These are phyloP conservation scores for Willisornis vidua DNA, from an alignment of 2,113 vertebrate species.

Conservation along the genomic window DNA sequence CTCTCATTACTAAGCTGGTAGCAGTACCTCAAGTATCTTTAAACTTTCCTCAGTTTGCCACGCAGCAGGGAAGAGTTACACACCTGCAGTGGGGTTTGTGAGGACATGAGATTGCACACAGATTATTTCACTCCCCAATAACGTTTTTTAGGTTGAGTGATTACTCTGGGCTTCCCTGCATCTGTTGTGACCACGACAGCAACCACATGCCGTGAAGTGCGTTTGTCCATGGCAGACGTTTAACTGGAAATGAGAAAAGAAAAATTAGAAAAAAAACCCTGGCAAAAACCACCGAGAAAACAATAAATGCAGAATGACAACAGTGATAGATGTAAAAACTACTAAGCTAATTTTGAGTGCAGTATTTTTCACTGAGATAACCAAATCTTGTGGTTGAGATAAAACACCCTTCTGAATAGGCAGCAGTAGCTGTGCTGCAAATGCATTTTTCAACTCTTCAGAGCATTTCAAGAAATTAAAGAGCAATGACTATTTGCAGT, in stretches of 20 bases:
- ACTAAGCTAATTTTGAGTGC: not conserved
- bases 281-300: not conserved
- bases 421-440: not conserved
- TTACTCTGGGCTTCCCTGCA: not conserved
- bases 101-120: not conserved
- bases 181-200: not conserved
- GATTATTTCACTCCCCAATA: not conserved
- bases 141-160: not conserved
- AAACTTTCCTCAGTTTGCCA: not conserved
- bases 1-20: not conserved
- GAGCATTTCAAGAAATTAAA: not conserved
- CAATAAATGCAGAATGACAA: not conserved
- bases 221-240: not conserved
- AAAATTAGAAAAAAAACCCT: not conserved
- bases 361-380: not conserved
- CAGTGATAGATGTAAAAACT: not conserved
- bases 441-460: not conserved
- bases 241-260: not conserved
- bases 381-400: not conserved
- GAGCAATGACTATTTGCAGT: not conserved
- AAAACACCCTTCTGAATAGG: not conserved
- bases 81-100: not conserved
- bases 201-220: fast-evolving
- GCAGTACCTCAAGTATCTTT: not conserved
- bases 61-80: not conserved